phyloP scores from a whole-genome alignment of 1,140 invertebrate species.

The Nylanderia fulva region DNA sequence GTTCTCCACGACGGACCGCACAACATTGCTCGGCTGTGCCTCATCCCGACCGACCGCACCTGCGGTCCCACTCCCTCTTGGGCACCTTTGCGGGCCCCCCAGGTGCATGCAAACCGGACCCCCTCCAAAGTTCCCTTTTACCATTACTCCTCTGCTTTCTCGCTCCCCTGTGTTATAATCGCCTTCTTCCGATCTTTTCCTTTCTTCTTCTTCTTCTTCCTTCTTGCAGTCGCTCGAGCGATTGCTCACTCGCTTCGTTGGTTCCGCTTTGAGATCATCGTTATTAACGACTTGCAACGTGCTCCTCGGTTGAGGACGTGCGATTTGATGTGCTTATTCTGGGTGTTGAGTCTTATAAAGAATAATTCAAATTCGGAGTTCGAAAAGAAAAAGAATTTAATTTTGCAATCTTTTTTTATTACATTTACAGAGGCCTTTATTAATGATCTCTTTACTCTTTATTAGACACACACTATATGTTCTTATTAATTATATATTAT shows the following conservation, averaged over 20 bases:
- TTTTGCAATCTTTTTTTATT: background rate
- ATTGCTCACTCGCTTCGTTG: background rate
- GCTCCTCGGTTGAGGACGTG: background rate
- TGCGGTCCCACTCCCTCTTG: slow-evolving; percentile 69
- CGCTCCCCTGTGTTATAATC: background rate
- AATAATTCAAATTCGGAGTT: background rate
- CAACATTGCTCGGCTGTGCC: slow-evolving; percentile 60
- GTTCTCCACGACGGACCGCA: slow-evolving; percentile 63
- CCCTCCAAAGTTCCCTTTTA: slow-evolving; percentile 56
- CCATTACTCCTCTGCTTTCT: slow-evolving; percentile 10
- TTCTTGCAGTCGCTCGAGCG: background rate
- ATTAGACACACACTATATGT: too few relatives aligned
- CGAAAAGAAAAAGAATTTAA: background rate
- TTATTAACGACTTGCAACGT: slow-evolving; percentile 1
- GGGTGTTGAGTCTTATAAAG: background rate
- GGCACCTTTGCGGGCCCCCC: slow-evolving; percentile 34
- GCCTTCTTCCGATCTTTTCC: slow-evolving; percentile 15
- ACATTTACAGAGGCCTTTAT: background rate
- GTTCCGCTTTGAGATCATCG: background rate
- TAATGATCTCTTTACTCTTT: background rate
- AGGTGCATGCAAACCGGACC: slow-evolving; percentile 21
- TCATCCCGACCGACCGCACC: slow-evolving; percentile 74
- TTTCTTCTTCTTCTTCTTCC: slow-evolving; percentile 28
- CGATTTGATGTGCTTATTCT: background rate
- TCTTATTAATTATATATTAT: background rate